Conservation (phyloP, 2,888 invertebrate species). For the Pandemis cinnamomeana region DNA sequence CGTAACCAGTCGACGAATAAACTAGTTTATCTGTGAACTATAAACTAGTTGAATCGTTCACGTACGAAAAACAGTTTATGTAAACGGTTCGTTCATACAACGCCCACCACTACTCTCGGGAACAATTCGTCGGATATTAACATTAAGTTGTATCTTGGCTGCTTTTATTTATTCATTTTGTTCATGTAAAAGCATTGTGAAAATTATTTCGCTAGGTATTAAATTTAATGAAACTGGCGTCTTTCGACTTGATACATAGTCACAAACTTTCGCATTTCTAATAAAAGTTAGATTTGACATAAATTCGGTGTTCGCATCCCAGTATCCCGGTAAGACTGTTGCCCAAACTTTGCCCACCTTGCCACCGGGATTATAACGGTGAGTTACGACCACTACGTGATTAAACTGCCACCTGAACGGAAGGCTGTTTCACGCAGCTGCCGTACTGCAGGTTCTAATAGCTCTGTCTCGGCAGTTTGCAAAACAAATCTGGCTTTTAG, state of each 20-base stretch:
- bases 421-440: slow-evolving; percentile 4
- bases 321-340: slow-evolving; percentile 15
- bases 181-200: neutral
- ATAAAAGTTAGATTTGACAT: neutral
- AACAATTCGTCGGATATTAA: slow-evolving; percentile 15
- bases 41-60: too few species aligned
- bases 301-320: slow-evolving; percentile 7
- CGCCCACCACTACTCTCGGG: too few species aligned
- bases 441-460: neutral
- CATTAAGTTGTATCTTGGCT: neutral
- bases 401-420: slow-evolving; percentile 16
- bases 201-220: neutral
- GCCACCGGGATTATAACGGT: slow-evolving; percentile 7
- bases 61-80: too few species aligned
- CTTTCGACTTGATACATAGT: too few species aligned
- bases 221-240: neutral
- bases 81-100: too few species aligned
- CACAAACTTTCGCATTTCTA: too few species aligned
- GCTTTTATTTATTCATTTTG: neutral
- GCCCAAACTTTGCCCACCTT: slow-evolving; percentile 20
- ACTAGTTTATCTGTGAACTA: too few species aligned
- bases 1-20: too few species aligned
- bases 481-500: neutral
- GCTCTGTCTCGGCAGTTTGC: neutral
- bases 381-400: slow-evolving; percentile 33